These are phyloP conservation scores for Tortrix viridana DNA, from an alignment of 2,888 invertebrate genomes.

Conservation along the genomic window DNA sequence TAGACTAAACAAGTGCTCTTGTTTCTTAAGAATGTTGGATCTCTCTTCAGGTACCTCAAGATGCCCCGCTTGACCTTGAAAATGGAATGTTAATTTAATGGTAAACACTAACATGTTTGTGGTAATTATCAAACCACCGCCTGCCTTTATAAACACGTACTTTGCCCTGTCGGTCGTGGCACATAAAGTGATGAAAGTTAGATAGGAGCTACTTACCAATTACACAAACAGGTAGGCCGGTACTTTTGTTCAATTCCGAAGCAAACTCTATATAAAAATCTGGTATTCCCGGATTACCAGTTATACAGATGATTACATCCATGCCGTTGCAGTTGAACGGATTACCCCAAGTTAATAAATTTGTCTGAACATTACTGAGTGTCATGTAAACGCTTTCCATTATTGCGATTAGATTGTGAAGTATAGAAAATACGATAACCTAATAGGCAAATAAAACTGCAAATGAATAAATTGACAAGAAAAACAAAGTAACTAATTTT, in stretches of 20 bases:
- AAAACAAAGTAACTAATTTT: background rate
- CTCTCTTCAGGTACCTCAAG: conserved; percentile 73
- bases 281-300: conserved; percentile 95
- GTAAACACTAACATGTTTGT: background rate
- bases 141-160: background rate
- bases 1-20: conserved; percentile 87
- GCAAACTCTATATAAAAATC: conserved; percentile 92
- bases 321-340: conserved; percentile 83
- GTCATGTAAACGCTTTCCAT: conserved; percentile 55
- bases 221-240: conserved; percentile 90
- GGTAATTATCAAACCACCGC: background rate
- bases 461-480: background rate
- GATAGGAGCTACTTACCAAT: conserved; percentile 78
- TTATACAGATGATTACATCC: conserved; percentile 89
- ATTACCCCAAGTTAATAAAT: conserved; percentile 89
- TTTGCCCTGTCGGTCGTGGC: background rate
- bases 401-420: conserved; percentile 19
- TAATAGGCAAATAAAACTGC: background rate
- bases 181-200: background rate
- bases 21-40: conserved; percentile 77
- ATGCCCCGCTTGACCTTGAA: conserved; percentile 91
- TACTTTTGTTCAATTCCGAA: conserved; percentile 84
- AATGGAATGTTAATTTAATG: conserved; percentile 31
- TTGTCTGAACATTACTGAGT: conserved; percentile 88
- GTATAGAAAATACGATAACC: background rate